Evolutionary conservation across 2,113 vertebrate genomes (phyloP), one percentile per base, ranked within the genome.

Genomic region (Brevimyrus niger): DNA sequence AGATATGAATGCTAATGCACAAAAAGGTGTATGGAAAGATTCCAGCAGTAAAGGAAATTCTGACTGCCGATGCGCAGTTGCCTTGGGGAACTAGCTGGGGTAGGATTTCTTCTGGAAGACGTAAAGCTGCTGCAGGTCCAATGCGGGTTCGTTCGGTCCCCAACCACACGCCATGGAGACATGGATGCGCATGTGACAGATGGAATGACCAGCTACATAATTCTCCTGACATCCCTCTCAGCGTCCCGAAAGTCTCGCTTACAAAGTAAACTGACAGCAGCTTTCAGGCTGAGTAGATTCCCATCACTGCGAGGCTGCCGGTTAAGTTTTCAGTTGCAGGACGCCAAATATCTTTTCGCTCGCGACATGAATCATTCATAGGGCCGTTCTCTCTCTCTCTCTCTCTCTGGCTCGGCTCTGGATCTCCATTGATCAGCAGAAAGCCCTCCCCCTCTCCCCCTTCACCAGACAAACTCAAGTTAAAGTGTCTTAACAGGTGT

Each of bases 401-500:
- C 17, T 88, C 47, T n/a, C 15, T 51, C 7, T 0, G 31, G 47
- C 85, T 38, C 27, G 31, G 65, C 65, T n/a, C 42, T 13, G 86
- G 8, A 61, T 88, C 38, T n/a, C 42, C 42, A 10, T 10, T 42
- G 55, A 44, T 27, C 55, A 42, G 55, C 86, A 58, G 46, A 86
- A 50, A 50, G 69, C 27, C 46, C 61, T 13, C 46, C 46, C 19
- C 13, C 46, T 21, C 13, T 3, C 19, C 55, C 55, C 65, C 65
- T 23, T 47, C 21, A 46, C 47, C 47, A 31, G 47, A 48, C 21
- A 53, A 53, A 88, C n/a, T 76, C 21, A 88, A 88, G 21, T 88
- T 88, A 21, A 88, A 88, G 21, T 76, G 61, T 48, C 61, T 76
- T 48, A 87, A 65, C 53, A 87, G 87, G 51, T 87, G 87, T 31